A percentile compares a stretch with the other conserved stretches of the same genome.
Evolutionary conservation across 2,888 invertebrate genomes (phyloP).

Genomic region (Papilio gigon): DNA sequence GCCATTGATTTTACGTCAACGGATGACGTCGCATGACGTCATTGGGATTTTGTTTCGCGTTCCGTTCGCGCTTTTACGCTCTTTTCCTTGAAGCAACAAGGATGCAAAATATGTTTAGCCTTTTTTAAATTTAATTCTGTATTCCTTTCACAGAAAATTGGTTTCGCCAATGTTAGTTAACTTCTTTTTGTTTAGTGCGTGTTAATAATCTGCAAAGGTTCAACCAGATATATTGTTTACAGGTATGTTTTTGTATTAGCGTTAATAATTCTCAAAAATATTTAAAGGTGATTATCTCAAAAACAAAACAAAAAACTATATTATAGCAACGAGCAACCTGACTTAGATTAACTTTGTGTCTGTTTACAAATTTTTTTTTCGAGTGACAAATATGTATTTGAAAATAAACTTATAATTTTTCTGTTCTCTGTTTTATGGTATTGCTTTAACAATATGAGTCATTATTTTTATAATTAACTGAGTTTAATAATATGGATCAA

Average conservation of each 20-base stretch:
- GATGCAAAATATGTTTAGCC: background rate
- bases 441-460: no score
- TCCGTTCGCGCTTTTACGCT: background rate
- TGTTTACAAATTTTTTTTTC: background rate
- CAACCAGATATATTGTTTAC: background rate
- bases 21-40: background rate
- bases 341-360: conserved; percentile 3
- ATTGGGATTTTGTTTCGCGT: background rate
- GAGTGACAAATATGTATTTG: no score
- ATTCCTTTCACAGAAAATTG: background rate
- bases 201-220: background rate
- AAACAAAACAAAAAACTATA: no score
- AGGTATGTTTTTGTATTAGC: background rate
- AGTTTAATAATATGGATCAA: no score
- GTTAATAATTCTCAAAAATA: background rate
- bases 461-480: no score
- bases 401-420: background rate
- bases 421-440: background rate
- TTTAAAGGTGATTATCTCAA: no score
- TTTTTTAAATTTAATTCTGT: background rate
- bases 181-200: background rate
- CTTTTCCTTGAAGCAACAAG: background rate
- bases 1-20: background rate
- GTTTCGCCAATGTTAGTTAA: background rate
- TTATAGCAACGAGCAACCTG: no score